A percentile compares a stretch with the other conserved stretches of the same genome.
phyloP scores from a whole-genome alignment of 2,888 invertebrate species.

The Perizoma flavofasciatum region DNA sequence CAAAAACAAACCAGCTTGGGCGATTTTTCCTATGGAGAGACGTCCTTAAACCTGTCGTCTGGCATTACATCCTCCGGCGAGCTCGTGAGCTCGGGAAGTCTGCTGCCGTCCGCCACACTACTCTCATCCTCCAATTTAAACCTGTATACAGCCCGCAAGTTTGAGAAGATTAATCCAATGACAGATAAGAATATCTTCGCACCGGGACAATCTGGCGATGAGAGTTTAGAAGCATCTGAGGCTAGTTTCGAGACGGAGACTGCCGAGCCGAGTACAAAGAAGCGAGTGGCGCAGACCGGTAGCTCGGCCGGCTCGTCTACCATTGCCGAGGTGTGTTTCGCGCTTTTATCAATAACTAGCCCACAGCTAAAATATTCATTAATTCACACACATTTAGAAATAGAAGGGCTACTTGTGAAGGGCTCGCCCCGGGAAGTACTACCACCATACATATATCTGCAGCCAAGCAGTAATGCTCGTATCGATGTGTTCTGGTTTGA shows the following conservation, averaged over 20 bases:
- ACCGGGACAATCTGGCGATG: conserved; percentile 53
- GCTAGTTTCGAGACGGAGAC: conserved; percentile 6
- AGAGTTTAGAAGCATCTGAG: conserved; percentile 47
- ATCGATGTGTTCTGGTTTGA: too few relatives aligned
- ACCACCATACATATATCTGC: too few relatives aligned
- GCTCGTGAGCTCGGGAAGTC: conserved; percentile 18
- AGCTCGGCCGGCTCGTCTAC: conserved; percentile 48
- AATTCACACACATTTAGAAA: too few relatives aligned
- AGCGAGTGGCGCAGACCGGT: conserved; percentile 47
- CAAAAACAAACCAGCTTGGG: conserved; percentile 58
- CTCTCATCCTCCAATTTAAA: conserved; percentile 15
- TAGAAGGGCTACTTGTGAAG: too few relatives aligned
- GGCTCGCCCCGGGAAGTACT: too few relatives aligned
- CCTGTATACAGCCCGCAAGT: conserved; percentile 13
- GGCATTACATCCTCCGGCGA: conserved; percentile 13
- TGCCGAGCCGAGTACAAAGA: conserved; percentile 49
- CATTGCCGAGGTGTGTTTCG: conserved; percentile 28
- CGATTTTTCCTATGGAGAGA: conserved; percentile 70
- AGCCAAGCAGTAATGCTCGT: too few relatives aligned
- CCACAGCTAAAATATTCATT: too few relatives aligned
- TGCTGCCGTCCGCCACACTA: conserved; percentile 21
- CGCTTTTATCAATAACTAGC: neutral
- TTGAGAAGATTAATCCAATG: conserved; percentile 17
- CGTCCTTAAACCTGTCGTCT: conserved; percentile 50
- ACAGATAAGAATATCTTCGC: conserved; percentile 57